Evolutionary conservation across 2,113 vertebrate genomes (phyloP).

Genomic region (Chrysochloris asiatica): DNA sequence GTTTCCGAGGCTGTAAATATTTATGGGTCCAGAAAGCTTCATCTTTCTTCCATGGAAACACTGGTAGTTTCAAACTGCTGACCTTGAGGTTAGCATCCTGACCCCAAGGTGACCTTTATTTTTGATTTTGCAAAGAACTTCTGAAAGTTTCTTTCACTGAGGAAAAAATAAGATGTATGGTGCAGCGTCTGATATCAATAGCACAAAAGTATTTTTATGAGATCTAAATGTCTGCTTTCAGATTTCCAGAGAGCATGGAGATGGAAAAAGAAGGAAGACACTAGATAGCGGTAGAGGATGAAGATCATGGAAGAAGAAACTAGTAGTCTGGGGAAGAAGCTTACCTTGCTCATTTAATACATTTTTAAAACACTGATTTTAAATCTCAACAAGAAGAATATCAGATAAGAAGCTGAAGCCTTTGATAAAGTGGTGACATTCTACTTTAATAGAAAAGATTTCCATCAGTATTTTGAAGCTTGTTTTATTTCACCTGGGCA

Average conservation of each 20-base stretch:
- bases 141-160: constrained; percentile 9
- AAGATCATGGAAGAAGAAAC: not conserved
- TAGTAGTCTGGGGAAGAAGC: not conserved
- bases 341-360: not conserved
- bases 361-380: constrained; percentile 35
- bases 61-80: too few relatives aligned
- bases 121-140: not conserved
- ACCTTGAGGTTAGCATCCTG: too few relatives aligned
- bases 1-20: too few relatives aligned
- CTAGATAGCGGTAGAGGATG: not conserved
- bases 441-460: not conserved
- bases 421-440: not conserved
- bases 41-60: too few relatives aligned
- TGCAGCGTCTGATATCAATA: not conserved
- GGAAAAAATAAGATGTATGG: not conserved
- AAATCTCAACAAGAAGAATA: not conserved
- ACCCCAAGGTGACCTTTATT: not conserved
- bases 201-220: not conserved
- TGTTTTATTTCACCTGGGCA: constrained; percentile 41
- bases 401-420: not conserved
- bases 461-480: not conserved
- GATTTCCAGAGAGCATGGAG: not conserved
- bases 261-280: not conserved
- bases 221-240: not conserved
- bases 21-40: too few relatives aligned